A percentile compares a stretch with the other conserved stretches of the same genome.
These are phyloP conservation scores for Telmatochromis sp. DNA, from an alignment of 2,113 vertebrate species.

Conservation along the genomic window DNA sequence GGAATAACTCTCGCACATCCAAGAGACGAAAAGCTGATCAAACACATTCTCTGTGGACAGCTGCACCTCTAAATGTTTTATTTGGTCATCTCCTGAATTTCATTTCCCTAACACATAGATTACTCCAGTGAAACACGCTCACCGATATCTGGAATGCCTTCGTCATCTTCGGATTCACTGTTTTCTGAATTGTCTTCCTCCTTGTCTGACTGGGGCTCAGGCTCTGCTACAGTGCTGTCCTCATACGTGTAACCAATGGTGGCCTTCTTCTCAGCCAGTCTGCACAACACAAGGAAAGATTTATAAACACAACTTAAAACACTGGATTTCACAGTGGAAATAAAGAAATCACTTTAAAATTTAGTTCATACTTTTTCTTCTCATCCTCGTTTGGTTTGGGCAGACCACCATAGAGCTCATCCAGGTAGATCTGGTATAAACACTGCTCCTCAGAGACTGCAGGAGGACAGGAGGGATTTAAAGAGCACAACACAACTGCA, in stretches of 20 bases:
- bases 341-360: neutral
- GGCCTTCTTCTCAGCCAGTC: conserved; percentile 88
- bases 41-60: neutral
- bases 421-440: conserved; percentile 94
- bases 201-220: conserved; percentile 78
- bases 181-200: conserved; percentile 90
- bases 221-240: conserved; percentile 86
- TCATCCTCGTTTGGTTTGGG: conserved; percentile 91
- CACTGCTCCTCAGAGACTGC: conserved; percentile 95
- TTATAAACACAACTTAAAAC: neutral
- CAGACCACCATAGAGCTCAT: conserved; percentile 89
- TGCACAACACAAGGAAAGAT: conserved; percentile 25
- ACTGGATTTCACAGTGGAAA: neutral
- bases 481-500: neutral
- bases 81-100: neutral
- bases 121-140: neutral
- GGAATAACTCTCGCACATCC: fast-evolving
- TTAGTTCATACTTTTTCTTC: conserved; percentile 83
- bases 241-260: conserved; percentile 95
- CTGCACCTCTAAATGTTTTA: neutral
- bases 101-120: neutral
- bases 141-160: conserved; percentile 95
- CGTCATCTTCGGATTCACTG: conserved; percentile 91
- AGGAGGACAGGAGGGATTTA: conserved; percentile 17
- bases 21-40: neutral